phyloP scores from a whole-genome alignment of 1,140 invertebrate genomes.

The Saxidomus purpurata region DNA sequence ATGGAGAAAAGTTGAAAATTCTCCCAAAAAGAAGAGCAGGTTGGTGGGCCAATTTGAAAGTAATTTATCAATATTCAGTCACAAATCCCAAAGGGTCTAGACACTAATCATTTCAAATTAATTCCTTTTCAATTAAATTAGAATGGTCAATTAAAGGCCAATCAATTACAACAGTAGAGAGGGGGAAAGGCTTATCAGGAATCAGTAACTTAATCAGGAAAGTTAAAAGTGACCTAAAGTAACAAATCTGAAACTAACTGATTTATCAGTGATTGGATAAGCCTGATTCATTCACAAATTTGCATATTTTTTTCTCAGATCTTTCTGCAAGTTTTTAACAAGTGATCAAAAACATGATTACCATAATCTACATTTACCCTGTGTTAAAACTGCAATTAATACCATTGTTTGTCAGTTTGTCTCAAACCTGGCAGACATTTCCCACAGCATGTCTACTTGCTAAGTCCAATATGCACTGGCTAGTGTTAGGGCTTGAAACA shows the following conservation, averaged over 20 bases:
- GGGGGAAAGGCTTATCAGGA: slow-evolving; percentile 18
- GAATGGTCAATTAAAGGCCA: slow-evolving; percentile 61
- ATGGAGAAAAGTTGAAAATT: not conserved
- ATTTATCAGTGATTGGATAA: slow-evolving; percentile 42
- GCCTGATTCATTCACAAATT: not conserved
- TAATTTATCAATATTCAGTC: slow-evolving; percentile 33
- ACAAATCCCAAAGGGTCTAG: slow-evolving; percentile 33
- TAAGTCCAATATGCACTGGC: no score
- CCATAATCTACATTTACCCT: not conserved
- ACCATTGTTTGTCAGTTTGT: slow-evolving; percentile 44
- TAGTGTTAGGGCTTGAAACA: no score
- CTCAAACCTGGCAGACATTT: slow-evolving; percentile 25
- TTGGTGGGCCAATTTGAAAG: slow-evolving; percentile 9
- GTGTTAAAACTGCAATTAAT: slow-evolving; percentile 3
- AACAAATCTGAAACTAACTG: slow-evolving; percentile 28
- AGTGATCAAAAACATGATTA: slow-evolving; percentile 19
- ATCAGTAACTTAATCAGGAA: slow-evolving; percentile 32
- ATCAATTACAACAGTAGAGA: slow-evolving; percentile 9
- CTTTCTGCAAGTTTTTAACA: not conserved
- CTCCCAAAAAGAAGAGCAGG: not conserved
- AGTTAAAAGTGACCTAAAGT: not conserved
- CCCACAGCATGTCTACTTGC: not conserved
- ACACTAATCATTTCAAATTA: slow-evolving; percentile 59
- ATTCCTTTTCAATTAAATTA: slow-evolving; percentile 65
- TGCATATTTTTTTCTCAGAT: slow-evolving; percentile 32